Base-by-base conservation (phyloP, 2,888 invertebrate species). In the Spialia ferax region DNA sequence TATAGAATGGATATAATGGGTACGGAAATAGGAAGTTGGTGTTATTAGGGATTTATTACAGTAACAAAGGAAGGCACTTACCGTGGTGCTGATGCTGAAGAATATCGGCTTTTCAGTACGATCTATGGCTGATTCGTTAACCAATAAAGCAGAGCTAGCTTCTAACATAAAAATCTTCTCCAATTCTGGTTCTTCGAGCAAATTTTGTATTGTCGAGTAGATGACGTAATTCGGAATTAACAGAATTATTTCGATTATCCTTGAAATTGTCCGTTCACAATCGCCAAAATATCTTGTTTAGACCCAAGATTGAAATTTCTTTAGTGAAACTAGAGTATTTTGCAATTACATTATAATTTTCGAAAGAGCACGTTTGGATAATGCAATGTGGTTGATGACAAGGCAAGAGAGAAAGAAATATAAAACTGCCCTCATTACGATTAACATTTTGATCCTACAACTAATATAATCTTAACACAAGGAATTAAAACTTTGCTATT, bases 61-160 rank as follows among this genome's bases (percentile, higher is more conserved):
- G 42, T 45, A 26, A 45, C 8, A 8, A 45, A 45, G 42, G 42
- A 45, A 18, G 45, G 18, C 45, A 45, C 45, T 45, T 45, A 45
- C 18, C 45, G 15, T 18, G 18, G 18, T 8, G 8, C 45, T 45
- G 45, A 45, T 45, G 45, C 45, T 18, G 45, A 45, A 45, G 45
- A 45, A 18, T 45, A 18, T 18, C 18, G 45, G 45, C 45, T 7
- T 18, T 45, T 18, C 45, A 18, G 45, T 45, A 45, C 45, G 45
- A 45, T 18, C 45, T 45, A 18, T 45, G 8, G 45, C 7, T 45
- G 45, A 45, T 45, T 45, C 45, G 45, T 45, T 45, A 45, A 18
- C 18, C 45, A n/a, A 8, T 7, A 45, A 18, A 8, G 18, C 45
- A 45, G 8, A 18, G 18, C 18, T 18, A 45, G 18, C 18, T 8